Base-by-base conservation (phyloP, 1,140 invertebrate species). In the Tribolium madens region DNA sequence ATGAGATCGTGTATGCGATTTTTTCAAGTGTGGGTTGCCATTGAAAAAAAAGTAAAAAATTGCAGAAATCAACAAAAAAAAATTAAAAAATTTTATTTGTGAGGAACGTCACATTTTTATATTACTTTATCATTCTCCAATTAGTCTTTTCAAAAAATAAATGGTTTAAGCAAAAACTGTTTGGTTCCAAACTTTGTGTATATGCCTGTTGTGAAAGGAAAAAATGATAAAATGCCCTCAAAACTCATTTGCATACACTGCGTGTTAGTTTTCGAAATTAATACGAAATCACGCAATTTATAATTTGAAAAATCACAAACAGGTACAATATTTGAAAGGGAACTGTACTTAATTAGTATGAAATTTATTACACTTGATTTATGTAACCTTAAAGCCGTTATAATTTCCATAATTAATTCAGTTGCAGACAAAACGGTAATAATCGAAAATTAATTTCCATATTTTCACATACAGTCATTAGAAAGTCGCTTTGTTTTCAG, bases 281-380 rank as follows among this genome's bases (percentile, higher is more conserved):
- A 57, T 57, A 57, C 9, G 21, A 57, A 57, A 57, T 18, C 52
- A 26, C 18, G 52, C 52, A 57, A 57, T 57, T 57, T 12, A 21
- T 42, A 57, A 18, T 57, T 57, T 26, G 14, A 57, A 57, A 57
- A 33, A 10, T 64, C 31, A 15, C 3, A 64, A 31, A 64, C 12
- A 64, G 57, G n/a, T 64, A 33, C 14, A 33, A 18, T 42, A 42
- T 64, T 33, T 42, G 57, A 64, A 64, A 64, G 57, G 26, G 6
- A 64, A 33, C 9, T 33, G 57, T 14, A 33, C 31, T 33, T 64
- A 64, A 64, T 64, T 64, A 33, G 5, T 33, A 13, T 26, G 14
- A 60, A 60, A 60, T 60, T 21, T 18, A n/a, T 52, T 60, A 18
- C 9, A 60, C 21, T 26, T 33, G 57, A 64, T 64, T 64, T 64